Percentiles rank a stretch among this genome's conserved stretches.
These are phyloP conservation scores for Galaxias olidus DNA, from an alignment of 2,797 vertebrate genomes.

Conservation along the genomic window DNA sequence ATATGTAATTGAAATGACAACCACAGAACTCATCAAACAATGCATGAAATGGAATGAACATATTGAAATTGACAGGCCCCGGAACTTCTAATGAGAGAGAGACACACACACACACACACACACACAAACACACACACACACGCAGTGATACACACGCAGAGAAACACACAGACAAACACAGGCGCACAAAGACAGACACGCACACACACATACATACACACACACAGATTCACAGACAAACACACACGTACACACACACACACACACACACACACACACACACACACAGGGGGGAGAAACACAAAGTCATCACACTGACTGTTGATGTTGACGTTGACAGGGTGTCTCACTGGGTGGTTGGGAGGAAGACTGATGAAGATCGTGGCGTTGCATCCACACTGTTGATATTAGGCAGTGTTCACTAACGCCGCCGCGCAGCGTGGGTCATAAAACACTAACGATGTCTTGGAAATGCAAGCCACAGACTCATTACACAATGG, in stretches of 20 bases:
- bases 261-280: constrained; percentile 18
- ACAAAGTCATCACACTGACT: constrained; percentile 14
- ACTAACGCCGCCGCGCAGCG: constrained; percentile 54
- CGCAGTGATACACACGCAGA: not conserved
- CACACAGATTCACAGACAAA: constrained; percentile 25
- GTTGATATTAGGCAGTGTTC: constrained; percentile 50
- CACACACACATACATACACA: not conserved
- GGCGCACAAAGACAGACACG: constrained; percentile 15
- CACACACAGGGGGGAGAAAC: not conserved
- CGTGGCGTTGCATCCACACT: constrained; percentile 59
- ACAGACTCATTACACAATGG: constrained; percentile 60
- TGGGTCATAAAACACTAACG: constrained; percentile 61
- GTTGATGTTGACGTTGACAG: constrained; percentile 50
- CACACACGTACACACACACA: constrained; percentile 20
- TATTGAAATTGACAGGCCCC: constrained; percentile 32
- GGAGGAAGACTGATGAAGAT: constrained; percentile 54
- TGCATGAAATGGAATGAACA: constrained; percentile 46
- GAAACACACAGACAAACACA: not conserved
- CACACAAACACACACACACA: not conserved
- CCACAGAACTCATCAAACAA: constrained; percentile 42
- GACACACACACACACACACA: not conserved
- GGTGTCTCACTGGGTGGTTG: constrained; percentile 54
- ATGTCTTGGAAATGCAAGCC: constrained; percentile 64
- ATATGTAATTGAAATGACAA: constrained; percentile 29
- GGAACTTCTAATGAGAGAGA: constrained; percentile 12